phyloP scores from a whole-genome alignment of 1,140 invertebrate species.

The Hermatobates lingyangjiaoensis region DNA sequence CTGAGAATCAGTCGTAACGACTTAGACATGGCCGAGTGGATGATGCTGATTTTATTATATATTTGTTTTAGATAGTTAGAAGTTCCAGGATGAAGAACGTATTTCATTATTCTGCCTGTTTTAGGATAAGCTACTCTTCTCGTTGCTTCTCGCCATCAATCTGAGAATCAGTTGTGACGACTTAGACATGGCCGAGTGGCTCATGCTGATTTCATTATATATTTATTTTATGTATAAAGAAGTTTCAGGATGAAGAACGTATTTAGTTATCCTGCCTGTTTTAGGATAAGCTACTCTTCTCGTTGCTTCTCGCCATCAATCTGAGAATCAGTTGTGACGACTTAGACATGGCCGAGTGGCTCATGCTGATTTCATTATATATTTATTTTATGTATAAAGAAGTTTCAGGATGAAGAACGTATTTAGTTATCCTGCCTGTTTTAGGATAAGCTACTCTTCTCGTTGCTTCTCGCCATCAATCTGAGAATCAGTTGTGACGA shows the following conservation, averaged over 20 bases:
- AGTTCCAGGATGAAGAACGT: too few species aligned
- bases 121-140: constrained; percentile 76
- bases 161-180: constrained; percentile 48
- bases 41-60: constrained; percentile 81
- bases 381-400: too few species aligned
- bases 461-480: constrained; percentile 65
- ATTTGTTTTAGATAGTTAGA: too few species aligned
- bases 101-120: too few species aligned
- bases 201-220: constrained; percentile 81
- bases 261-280: too few species aligned
- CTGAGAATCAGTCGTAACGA: constrained; percentile 48
- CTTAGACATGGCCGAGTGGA: constrained; percentile 53
- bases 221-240: too few species aligned
- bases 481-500: constrained; percentile 48
- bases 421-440: too few species aligned
- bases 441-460: constrained; percentile 75
- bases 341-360: constrained; percentile 53
- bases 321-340: constrained; percentile 48
- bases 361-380: too few species aligned
- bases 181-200: constrained; percentile 53
- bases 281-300: constrained; percentile 76
- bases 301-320: constrained; percentile 65
- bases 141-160: constrained; percentile 65
- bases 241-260: too few species aligned
- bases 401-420: too few species aligned